Evolutionary conservation across 2,888 invertebrate genomes (phyloP), one percentile per base, ranked within the genome.

Genomic region (Drosophila affinis): DNA sequence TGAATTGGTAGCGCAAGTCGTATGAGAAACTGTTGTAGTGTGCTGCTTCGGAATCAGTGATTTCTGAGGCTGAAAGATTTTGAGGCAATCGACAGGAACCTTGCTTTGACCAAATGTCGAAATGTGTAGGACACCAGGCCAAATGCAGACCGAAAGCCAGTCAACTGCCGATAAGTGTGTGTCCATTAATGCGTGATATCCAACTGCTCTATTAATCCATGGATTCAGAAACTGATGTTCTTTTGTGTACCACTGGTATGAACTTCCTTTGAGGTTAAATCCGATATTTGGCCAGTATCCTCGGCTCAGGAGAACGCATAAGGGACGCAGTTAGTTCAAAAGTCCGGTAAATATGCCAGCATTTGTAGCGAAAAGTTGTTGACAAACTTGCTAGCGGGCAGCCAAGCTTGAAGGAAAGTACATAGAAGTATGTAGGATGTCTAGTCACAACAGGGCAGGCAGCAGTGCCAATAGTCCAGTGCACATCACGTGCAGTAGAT

Each of bases 401-500:
- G 47, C n/a, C 56, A n/a, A 39, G 39, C 39, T 39, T n/a, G n/a
- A 39, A 39, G 14, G 14, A 5, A 5, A 39, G 39, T 39, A 39
- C 39, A 14, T 14, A 6, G 9, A 10, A 27, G 9, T 10, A 32
- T 7, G 14, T 10, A 32, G n/a, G 14, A 32, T 17, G 12, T 12
- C 29, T 9, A 14, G 53, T 9, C 53, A 14, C 21, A 18, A 9
- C 54, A 39, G 6, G 27, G 12, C 14, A 17, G 29, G 3, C n/a
- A 2, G 48, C 32, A 29, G 0, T 48, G 10, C 44, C 27, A 59
- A 56, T 21, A 34, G 45, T 49, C 51, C 59, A 45, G 52, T 62
- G 63, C 65, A 45, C 72, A 76, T 76, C 83, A 80, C 81, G 81
- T 83, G 68, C 76, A 52, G 67, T 65, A 78, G 81, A 81, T 81